Evolutionary conservation across 1,140 invertebrate genomes (phyloP), one percentile per base, ranked within the genome.

Genomic region (Drosophila virilis): DNA sequence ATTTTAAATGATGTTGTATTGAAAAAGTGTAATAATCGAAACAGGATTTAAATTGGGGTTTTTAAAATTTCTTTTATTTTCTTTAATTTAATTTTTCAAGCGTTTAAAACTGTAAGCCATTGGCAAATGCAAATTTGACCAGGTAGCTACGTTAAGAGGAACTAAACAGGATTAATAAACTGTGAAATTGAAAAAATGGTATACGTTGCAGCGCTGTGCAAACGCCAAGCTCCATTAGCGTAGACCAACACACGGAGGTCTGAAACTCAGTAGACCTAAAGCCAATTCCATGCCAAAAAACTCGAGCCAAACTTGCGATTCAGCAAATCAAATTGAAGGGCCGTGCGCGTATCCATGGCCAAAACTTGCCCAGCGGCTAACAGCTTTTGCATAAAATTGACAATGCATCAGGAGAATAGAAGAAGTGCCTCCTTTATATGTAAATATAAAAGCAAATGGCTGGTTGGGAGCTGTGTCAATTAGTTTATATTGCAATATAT

Each of bases 361-460:
- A 28, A 4, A 28, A 3, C 22, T 28, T 28, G 22, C 22, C 17
- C 8, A 10, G 9, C 17, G 22, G 45, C 45, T 46, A 46, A 22
- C 43, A 46, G 45, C 2, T 22, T 46, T 59, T 52, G 57, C 66
- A 69, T 61, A 54, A 69, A 69, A 69, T 69, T 69, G 66, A 61
- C 50, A 55, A 60, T n/a, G 28, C 12, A 52, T 32, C 35, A 22
- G 9, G 32, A n/a, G n/a, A 42, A 13, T n/a, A n/a, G 12, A 6
- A 42, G n/a, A 0, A 38, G 40, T 1, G 10, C 1, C 12, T n/a
- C n/a, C 10, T 6, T 7, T 42, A 42, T 13, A 42, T 42, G 13
- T 42, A 42, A 7, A 13, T 13, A 42, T 38, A 0, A 28, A 28
- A 28, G 22, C 5, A 28, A 28, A 28, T 28, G 4, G 22, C 22